These are phyloP conservation scores for Hydractinia echinata DNA, from an alignment of 30 jellyfish, hydroid and myxozoan species.

Conservation along the genomic window DNA sequence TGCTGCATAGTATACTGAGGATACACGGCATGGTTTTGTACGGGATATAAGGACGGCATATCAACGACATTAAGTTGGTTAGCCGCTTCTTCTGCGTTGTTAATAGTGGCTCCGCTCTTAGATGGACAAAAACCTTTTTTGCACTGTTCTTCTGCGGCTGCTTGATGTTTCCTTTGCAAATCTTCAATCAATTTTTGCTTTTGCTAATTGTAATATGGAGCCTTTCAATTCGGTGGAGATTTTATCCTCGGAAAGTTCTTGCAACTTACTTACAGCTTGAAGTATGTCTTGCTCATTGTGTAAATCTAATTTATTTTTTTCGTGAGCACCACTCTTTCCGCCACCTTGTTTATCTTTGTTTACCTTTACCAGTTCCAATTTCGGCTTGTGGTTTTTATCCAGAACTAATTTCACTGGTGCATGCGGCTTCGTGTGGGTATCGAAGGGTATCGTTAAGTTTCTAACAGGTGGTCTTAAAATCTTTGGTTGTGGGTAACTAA, in stretches of 20 bases:
- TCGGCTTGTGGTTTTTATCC: constrained; percentile 23
- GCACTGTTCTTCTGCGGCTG: constrained; percentile 1
- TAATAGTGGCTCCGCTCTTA: background rate
- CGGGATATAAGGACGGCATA: constrained; percentile 24
- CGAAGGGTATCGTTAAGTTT: constrained; percentile 10
- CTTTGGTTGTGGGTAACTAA: constrained; percentile 35
- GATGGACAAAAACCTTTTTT: constrained; percentile 12
- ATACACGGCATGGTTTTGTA: background rate
- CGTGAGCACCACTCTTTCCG: too few relatives aligned
- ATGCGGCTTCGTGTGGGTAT: constrained; percentile 24
- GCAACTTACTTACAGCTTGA: constrained; percentile 15
- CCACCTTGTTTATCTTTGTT: background rate
- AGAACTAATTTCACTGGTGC: constrained; percentile 8
- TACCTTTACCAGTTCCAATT: background rate
- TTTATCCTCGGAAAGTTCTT: constrained; percentile 31
- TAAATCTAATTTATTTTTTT: background rate
- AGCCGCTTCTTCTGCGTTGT: background rate
- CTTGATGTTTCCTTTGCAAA: constrained; percentile 14
- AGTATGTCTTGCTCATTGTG: constrained; percentile 19
- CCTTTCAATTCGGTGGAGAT: constrained; percentile 17
- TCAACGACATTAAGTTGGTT: constrained; percentile 2
- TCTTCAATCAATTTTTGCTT: constrained; percentile 26
- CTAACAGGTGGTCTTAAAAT: constrained; percentile 9
- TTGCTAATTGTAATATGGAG: constrained; percentile 21
- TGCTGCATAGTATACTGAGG: constrained; percentile 23